Evolutionary conservation across 2,113 vertebrate species (phyloP).

Genomic region (Percopsis transmontana): DNA sequence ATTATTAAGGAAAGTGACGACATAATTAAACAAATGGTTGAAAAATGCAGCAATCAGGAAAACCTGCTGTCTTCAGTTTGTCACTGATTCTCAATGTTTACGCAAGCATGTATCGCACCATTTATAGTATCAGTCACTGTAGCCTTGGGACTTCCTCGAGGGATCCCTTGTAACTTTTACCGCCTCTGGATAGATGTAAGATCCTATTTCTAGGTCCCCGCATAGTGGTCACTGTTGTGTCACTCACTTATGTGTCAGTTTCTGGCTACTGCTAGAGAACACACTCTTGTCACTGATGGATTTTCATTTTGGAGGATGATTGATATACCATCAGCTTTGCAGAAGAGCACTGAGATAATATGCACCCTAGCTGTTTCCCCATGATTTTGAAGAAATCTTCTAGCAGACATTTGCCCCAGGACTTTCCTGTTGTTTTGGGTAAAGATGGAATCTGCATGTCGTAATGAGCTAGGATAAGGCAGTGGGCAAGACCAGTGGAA

Average conservation of each 20-base stretch:
- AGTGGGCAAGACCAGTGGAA: not conserved
- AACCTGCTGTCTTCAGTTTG: not conserved
- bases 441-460: slow-evolving; percentile 93
- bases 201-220: slow-evolving; percentile 74
- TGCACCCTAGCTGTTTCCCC: slow-evolving; percentile 87
- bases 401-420: slow-evolving; percentile 88
- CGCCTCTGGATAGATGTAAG: slow-evolving; percentile 71
- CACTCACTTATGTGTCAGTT: slow-evolving; percentile 22
- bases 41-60: not conserved
- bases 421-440: slow-evolving; percentile 93
- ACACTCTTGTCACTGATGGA: not conserved
- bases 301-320: too few relatives aligned
- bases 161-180: slow-evolving; percentile 58
- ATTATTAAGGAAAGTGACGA: slow-evolving; percentile 4
- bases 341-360: too few relatives aligned
- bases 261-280: not conserved
- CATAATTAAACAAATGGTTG: not conserved
- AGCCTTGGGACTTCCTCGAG: slow-evolving; percentile 37
- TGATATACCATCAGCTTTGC: too few relatives aligned
- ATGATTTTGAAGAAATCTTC: slow-evolving; percentile 91
- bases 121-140: slow-evolving; percentile 34
- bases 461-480: slow-evolving; percentile 75
- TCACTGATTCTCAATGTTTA: not conserved
- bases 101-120: not conserved
- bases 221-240: slow-evolving; percentile 69